Base-by-base conservation (phyloP, 2,113 vertebrate species). In the Gobiocypris rarus region DNA sequence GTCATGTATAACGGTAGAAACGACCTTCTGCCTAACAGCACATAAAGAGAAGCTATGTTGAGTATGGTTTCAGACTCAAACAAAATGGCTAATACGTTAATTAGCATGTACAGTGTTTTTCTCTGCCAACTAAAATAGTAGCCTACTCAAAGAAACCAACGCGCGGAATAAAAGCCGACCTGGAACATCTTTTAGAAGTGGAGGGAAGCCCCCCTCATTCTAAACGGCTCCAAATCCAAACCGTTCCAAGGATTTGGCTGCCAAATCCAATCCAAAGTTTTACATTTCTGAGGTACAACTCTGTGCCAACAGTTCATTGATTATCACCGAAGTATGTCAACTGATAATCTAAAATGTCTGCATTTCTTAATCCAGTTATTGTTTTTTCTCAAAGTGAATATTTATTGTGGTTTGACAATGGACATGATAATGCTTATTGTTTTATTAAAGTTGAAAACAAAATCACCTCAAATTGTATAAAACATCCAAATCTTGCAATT, bases 21-120 rank as follows among this genome's bases (percentile, higher is more conserved):
- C 0, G 96, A 98, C 58, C 82, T 95, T 71, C 92, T 96, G 48
- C 96, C 96, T 1, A 94, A 94, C 89, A 91, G 91, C 89, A 93
- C 95, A 5, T 94, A 90, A 63, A 10, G 28, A 58, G 5, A 11
- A 7, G 14, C 34, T 58, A 19, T 58, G 17, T 6, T 56, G 17
- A 52, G 15, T 8, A 9, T 13, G 43, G 1, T 28, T 58, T 22
- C 31, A n/a, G 28, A 56, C 17, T 67, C 15, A 48, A 5, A 74
- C 70, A 74, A 43, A 74, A 13, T 48, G 43, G 70, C 10, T 22
- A 73, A 70, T 41, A 41, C 24, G 9, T n/a, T 3, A n/a, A 59
- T n/a, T 7, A 48, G 22, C 5, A 7, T 1, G 38, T 13, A 67
- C 31, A 1, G 9, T 19, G 6, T 59, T 63, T 41, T 41, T 43